Conservation (phyloP, 2,797 vertebrate genomes). For the Platyrinchus mystaceus region DNA sequence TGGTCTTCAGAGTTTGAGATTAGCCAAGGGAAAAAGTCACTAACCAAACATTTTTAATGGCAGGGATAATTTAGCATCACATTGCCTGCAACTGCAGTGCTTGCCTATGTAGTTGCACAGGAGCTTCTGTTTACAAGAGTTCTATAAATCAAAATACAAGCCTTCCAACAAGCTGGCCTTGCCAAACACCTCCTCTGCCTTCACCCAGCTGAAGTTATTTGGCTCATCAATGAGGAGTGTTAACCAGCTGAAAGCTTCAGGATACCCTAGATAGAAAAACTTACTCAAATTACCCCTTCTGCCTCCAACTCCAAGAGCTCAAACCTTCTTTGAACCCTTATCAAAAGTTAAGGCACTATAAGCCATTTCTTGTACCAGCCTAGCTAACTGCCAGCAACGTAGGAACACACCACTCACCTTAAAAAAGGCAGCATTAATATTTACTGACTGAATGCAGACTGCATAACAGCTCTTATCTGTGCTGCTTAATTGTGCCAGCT, state of each 20-base stretch:
- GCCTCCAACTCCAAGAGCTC: neutral
- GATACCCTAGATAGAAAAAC: neutral
- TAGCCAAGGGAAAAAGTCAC: neutral
- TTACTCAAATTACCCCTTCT: neutral
- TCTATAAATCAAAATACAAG: neutral
- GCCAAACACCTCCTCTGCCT: neutral
- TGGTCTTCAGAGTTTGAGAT: neutral
- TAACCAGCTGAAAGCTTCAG: neutral
- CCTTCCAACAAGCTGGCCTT: neutral
- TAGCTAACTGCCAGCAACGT: neutral
- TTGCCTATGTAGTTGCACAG: neutral
- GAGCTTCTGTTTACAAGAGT: neutral
- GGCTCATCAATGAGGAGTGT: neutral
- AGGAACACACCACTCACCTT: neutral
- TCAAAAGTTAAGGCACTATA: neutral
- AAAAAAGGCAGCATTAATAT: slow-evolving; percentile 31
- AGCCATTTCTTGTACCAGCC: neutral
- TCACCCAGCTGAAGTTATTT: neutral
- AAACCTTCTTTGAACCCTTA: neutral
- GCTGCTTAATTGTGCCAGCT: neutral
- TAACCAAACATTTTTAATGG: neutral
- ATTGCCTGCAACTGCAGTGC: neutral
- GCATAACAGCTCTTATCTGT: neutral
- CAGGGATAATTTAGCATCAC: neutral
- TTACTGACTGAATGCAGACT: slow-evolving; percentile 6